These are phyloP conservation scores for Peromyscus maniculatus DNA, from an alignment of 2,113 vertebrate genomes.

Conservation along the genomic window DNA sequence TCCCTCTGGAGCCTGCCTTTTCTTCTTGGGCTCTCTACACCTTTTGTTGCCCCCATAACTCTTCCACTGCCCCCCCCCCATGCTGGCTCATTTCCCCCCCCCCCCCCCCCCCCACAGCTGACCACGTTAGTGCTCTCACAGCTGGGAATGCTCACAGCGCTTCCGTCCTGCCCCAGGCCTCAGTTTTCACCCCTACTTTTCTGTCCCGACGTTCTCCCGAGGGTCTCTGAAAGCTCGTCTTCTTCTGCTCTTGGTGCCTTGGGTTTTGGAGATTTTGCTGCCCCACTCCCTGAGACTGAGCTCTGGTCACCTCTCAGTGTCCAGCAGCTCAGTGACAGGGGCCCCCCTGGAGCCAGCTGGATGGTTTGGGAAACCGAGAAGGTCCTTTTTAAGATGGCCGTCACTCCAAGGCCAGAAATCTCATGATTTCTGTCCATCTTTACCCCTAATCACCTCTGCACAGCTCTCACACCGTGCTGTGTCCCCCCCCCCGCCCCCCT, in stretches of 20 bases:
- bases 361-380: background rate
- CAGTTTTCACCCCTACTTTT: background rate
- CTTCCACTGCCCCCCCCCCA: background rate
- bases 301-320: background rate
- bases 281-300: rapidly evolving
- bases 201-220: background rate
- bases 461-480: background rate
- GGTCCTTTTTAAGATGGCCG: background rate
- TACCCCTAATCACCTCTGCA: background rate
- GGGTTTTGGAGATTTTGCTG: background rate
- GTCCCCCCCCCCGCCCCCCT: no score
- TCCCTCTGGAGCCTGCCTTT: background rate
- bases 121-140: no score
- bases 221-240: background rate
- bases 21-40: background rate
- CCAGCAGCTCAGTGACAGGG: background rate
- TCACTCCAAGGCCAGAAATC: background rate
- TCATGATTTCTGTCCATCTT: background rate
- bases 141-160: no score
- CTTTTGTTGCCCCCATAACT: background rate
- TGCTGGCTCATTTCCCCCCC: background rate
- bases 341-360: background rate
- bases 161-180: background rate
- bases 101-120: background rate
- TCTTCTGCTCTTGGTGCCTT: background rate